Conservation (phyloP, 2,797 vertebrate species). For the Lindbergichthys nudifrons region DNA sequence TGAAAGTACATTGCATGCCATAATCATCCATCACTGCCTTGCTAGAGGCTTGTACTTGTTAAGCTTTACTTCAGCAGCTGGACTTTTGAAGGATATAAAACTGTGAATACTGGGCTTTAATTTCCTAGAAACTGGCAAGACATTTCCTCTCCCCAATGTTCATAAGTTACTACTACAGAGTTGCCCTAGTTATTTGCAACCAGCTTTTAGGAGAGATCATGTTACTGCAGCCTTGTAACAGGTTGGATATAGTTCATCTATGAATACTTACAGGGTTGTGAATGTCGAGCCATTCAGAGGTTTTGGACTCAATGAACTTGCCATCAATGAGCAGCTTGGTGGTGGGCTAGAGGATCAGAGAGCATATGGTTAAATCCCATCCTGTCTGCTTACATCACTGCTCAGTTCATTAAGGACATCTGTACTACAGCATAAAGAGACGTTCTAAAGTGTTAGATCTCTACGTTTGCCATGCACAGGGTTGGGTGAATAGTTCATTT, state of each 20-base stretch:
- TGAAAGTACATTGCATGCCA: slow-evolving; percentile 27
- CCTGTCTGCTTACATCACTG: slow-evolving; percentile 24
- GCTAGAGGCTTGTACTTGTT: slow-evolving; percentile 20
- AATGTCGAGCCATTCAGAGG: slow-evolving; percentile 94
- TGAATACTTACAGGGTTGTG: slow-evolving; percentile 94
- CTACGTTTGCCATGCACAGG: not conserved
- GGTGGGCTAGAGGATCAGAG: slow-evolving; percentile 85
- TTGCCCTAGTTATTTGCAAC: slow-evolving; percentile 18
- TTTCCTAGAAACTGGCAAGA: slow-evolving; percentile 24
- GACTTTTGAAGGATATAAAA: slow-evolving; percentile 28
- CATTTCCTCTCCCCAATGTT: not conserved
- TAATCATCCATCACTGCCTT: slow-evolving; percentile 19
- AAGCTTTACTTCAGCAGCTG: not conserved
- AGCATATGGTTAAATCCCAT: slow-evolving; percentile 45
- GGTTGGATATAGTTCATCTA: slow-evolving; percentile 22
- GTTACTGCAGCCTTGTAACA: slow-evolving; percentile 12
- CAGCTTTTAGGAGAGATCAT: not conserved
- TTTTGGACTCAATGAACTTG: slow-evolving; percentile 96
- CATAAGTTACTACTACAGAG: slow-evolving; percentile 2
- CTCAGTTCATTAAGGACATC: slow-evolving; percentile 22
- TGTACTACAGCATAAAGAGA: slow-evolving; percentile 1
- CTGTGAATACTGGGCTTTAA: slow-evolving; percentile 2
- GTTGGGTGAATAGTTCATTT: not conserved
- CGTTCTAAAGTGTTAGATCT: not conserved
- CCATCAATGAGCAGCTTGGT: slow-evolving; percentile 98